These are phyloP conservation scores for Eulacestoma nigropectus DNA, from an alignment of 2,113 vertebrate species.

Conservation along the genomic window DNA sequence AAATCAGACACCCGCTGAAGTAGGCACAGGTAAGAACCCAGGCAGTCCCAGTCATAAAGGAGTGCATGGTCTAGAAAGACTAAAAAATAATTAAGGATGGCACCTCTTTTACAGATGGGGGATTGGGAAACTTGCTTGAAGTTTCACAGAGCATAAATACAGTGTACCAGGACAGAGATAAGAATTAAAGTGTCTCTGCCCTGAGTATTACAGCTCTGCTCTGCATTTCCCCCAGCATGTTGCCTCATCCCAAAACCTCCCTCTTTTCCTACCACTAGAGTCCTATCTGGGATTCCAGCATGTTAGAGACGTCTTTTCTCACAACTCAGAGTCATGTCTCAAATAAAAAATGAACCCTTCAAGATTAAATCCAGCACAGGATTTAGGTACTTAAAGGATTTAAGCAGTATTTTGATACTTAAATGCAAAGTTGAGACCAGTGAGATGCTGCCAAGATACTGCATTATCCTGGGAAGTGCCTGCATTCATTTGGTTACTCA, in stretches of 20 bases:
- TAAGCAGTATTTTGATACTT: conserved; percentile 58
- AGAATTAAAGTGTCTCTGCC: neutral
- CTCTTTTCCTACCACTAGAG: neutral
- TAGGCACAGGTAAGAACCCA: neutral
- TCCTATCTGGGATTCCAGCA: neutral
- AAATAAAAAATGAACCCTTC: conserved; percentile 57
- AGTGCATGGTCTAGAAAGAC: neutral
- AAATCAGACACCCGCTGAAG: neutral
- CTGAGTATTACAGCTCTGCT: neutral
- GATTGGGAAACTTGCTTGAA: neutral
- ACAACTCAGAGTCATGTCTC: neutral
- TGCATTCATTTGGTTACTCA: neutral
- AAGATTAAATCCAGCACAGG: conserved; percentile 59
- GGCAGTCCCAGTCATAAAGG: neutral
- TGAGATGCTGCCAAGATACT: conserved; percentile 58
- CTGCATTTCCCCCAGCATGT: neutral
- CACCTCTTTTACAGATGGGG: neutral
- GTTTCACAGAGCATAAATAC: neutral
- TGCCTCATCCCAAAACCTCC: neutral
- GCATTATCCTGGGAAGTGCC: conserved; percentile 18
- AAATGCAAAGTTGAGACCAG: conserved; percentile 46
- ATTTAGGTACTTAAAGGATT: conserved; percentile 65
- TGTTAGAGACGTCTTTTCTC: conserved; percentile 1
- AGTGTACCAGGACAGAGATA: neutral
- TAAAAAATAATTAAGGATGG: neutral